Percentiles rank a stretch among this genome's conserved stretches.
Conservation (phyloP, 1,140 invertebrate species). For the Cecropterus lyciades region DNA sequence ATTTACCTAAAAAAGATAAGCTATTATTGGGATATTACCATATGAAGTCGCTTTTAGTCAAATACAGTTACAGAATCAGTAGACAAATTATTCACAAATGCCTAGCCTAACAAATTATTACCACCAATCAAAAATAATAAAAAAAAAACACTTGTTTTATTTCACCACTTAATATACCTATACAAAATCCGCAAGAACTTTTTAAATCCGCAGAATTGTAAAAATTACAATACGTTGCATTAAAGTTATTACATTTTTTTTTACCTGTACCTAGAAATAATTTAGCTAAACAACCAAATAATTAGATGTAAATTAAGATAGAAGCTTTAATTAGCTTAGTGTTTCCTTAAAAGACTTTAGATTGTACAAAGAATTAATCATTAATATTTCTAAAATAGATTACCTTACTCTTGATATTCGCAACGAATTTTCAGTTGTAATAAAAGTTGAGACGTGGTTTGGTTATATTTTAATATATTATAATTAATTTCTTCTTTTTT, state of each 20-base stretch:
- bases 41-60: no score
- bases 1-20: no score
- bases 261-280: conserved; percentile 15
- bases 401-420: conserved; percentile 45
- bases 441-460: background rate
- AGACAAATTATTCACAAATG: no score
- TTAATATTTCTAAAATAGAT: conserved; percentile 38
- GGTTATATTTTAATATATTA: conserved; percentile 28
- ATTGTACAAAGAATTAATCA: conserved; percentile 65
- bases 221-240: no score
- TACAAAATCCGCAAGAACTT: no score
- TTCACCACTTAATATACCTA: no score
- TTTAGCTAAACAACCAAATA: background rate
- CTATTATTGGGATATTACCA: no score
- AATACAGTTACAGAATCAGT: no score
- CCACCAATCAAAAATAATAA: no score
- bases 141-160: no score
- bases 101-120: no score
- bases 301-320: conserved; percentile 59
- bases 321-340: conserved; percentile 82
- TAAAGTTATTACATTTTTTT: background rate
- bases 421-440: conserved; percentile 48
- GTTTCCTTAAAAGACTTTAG: conserved; percentile 73
- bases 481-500: conserved; percentile 9
- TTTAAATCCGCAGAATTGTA: no score